Base-by-base conservation (phyloP, 2,113 vertebrate species). In the Blennius ocellaris region DNA sequence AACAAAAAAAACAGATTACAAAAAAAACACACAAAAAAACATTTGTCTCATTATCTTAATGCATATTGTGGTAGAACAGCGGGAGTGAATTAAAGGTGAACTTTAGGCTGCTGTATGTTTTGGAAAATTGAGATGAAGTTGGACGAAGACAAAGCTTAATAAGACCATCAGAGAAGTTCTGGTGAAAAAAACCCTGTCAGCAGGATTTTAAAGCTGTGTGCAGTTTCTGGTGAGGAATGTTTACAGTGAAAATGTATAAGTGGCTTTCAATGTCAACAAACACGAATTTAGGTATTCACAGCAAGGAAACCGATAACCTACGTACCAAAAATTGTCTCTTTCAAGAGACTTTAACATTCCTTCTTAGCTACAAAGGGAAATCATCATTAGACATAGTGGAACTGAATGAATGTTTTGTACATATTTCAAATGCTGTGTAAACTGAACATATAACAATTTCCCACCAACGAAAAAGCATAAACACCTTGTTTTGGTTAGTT, bases 21-120 rank as follows among this genome's bases (percentile, higher is more conserved):
- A 89, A 90, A 83, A 59, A 89, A 81, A n/a, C n/a, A n/a, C n/a
- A n/a, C n/a, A 90, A 89, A 90, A 83, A 59, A 89, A 81, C 83
- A 88, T 84, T 85, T 79, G 73, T 89, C 72, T 87, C 80, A 90
- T 92, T 88, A 92, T 88, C 83, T 87, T 63, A 74, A 85, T 90
- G 72, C 85, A 89, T 81, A 84, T 30, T 81, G 76, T 30, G 45
- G 38, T 73, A 78, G 73, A 81, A 84, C 43, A 58, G 67, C 16
- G 39, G 62, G 70, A 79, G 55, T 61, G 75, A 81, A 73, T 64
- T 45, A 56, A 54, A 71, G 72, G 68, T 76, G 73, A 85, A 78
- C 47, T 66, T 64, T 78, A 57, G 16, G 41, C 65, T 17, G 40
- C 11, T 37, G 50, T 54, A 8, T 58, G 59, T 53, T 76, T 75